Conservation (phyloP, 53 echinoderm and acorn worm species). For the Paracentrotus lividus region DNA sequence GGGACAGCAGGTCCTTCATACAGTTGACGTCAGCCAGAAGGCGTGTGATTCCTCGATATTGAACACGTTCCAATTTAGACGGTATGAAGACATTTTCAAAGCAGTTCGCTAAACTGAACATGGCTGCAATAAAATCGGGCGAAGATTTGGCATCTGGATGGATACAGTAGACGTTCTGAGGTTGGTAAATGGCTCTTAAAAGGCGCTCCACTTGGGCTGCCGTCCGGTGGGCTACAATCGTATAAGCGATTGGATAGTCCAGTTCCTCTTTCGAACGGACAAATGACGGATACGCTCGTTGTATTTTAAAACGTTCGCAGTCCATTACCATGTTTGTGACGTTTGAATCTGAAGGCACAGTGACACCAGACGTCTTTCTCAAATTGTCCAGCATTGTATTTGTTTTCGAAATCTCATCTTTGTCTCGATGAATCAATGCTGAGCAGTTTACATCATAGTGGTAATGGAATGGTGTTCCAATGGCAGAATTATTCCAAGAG, state of each 20-base stretch:
- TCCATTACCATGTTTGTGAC: constrained; percentile 42
- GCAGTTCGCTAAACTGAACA: constrained; percentile 72
- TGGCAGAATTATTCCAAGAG: not conserved
- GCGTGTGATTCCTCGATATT: constrained; percentile 66
- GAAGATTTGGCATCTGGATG: constrained; percentile 78
- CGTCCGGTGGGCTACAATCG: constrained; percentile 75
- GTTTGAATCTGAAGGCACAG: constrained; percentile 11
- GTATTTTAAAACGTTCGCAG: constrained; percentile 65
- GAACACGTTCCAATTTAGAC: constrained; percentile 75
- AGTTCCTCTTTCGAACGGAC: constrained; percentile 74
- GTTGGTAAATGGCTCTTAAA: constrained; percentile 91
- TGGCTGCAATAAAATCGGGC: constrained; percentile 62
- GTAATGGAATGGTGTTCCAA: not conserved
- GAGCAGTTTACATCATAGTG: constrained; percentile 57
- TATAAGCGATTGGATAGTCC: constrained; percentile 79
- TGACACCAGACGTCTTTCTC: not conserved
- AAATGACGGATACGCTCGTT: too few relatives aligned
- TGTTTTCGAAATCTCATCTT: not conserved
- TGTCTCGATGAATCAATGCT: not conserved
- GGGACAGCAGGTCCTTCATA: constrained; percentile 66
- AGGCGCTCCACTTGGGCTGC: constrained; percentile 90
- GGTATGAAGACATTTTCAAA: constrained; percentile 84
- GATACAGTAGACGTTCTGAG: constrained; percentile 82
- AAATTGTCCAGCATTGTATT: not conserved
- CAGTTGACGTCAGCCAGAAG: constrained; percentile 82